A percentile compares a stretch with the other conserved stretches of the same genome.
These are phyloP conservation scores for Microdon myrmicae DNA, from an alignment of 2,888 invertebrate species.

Conservation along the genomic window DNA sequence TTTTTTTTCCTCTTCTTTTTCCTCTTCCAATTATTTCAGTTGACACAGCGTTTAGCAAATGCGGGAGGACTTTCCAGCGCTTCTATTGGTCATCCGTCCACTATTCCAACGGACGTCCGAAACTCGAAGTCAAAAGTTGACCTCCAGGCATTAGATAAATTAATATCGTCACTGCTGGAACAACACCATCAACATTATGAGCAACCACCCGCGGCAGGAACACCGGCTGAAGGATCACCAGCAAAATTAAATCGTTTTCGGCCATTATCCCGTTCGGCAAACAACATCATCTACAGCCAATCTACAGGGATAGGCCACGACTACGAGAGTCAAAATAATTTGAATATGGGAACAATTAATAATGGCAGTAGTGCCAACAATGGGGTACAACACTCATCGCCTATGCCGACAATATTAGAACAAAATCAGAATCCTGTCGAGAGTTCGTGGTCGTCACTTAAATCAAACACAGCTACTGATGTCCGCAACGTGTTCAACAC, in stretches of 20 bases:
- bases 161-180: conserved; percentile 72
- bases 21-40: conserved; percentile 52
- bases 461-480: conserved; percentile 55
- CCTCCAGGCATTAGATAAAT: conserved; percentile 73
- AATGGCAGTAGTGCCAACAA: conserved; percentile 21
- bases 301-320: conserved; percentile 33
- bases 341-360: conserved; percentile 38
- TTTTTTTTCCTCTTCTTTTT: conserved; percentile 2
- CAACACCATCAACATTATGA: conserved; percentile 57
- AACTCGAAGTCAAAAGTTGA: conserved; percentile 70
- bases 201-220: conserved; percentile 30
- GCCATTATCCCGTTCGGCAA: conserved; percentile 65
- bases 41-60: conserved; percentile 63
- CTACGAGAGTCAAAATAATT: conserved; percentile 43
- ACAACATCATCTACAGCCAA: conserved; percentile 56
- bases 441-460: conserved; percentile 58
- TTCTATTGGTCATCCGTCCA: conserved; percentile 2
- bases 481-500: conserved; percentile 62
- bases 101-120: conserved; percentile 52
- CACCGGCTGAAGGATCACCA: conserved; percentile 50
- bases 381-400: conserved; percentile 54
- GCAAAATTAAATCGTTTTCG: conserved; percentile 64
- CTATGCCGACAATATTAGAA: conserved; percentile 67
- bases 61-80: conserved; percentile 59
- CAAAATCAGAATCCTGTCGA: conserved; percentile 53